Evolutionary conservation across 2,797 vertebrate species (phyloP).

Genomic region (Mus minutoides): DNA sequence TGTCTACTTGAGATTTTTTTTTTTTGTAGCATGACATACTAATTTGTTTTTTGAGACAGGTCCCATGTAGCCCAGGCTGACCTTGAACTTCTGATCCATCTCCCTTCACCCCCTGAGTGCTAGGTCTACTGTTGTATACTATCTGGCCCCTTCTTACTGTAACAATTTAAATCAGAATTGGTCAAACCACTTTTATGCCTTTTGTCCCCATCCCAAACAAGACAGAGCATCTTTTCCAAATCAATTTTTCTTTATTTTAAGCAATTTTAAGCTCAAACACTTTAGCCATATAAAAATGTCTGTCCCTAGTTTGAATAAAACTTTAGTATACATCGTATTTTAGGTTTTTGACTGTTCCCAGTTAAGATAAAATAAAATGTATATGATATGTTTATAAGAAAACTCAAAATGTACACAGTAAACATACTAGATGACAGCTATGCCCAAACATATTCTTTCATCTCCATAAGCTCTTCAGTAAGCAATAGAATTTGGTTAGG

Average conservation of each 20-base stretch:
- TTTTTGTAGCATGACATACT: not conserved
- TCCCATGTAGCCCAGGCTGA: not conserved
- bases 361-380: not conserved
- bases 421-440: constrained; percentile 16
- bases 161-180: not conserved
- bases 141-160: not conserved
- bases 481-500: not conserved
- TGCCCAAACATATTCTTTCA: not conserved
- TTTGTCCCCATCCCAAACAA: not conserved
- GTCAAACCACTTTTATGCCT: not conserved
- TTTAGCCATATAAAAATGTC: not conserved
- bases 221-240: not conserved
- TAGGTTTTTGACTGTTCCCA: not conserved
- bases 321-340: not conserved
- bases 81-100: not conserved
- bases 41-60: not conserved
- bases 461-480: not conserved
- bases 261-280: not conserved
- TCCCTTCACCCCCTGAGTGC: not conserved
- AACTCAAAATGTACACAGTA: constrained; percentile 16
- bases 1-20: not conserved
- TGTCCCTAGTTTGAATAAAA: not conserved
- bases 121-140: not conserved
- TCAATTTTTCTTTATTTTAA: not conserved
- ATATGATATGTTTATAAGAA: not conserved